Evolutionary conservation across 1,140 invertebrate species (phyloP), one percentile per base, ranked within the genome.

Genomic region (Drosophila yakuba): DNA sequence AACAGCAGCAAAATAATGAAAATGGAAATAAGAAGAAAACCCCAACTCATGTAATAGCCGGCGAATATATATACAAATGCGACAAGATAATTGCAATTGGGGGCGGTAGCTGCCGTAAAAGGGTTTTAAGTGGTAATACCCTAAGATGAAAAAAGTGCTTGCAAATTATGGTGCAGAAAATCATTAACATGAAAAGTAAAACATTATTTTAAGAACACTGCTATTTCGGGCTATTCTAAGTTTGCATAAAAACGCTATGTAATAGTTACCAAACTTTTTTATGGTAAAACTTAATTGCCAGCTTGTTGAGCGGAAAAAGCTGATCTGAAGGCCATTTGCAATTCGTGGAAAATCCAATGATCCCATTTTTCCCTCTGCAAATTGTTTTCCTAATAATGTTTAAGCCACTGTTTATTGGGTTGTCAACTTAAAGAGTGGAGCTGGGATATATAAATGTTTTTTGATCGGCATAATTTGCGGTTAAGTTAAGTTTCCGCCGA

Each of bases 381-480:
- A 50, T 78, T 60, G 25, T 45, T 28, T 51, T 41, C 60, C 32
- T 44, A 57, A 63, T 68, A 71, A 47, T 59, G 38, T 50, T 62
- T 52, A 45, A 10, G 20, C 44, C 6, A 32, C 74, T 64, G 74
- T 56, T 72, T 77, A 77, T 74, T 79, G 71, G 47, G 72, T 71
- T 83, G 83, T 77, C 84, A 88, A 83, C 83, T 59, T 58, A n/a
- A 73, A 58, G 63, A 80, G 77, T 75, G 58, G 60, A 80, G 69
- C 39, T 54, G 45, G 58, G 44, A 64, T 45, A 17, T 47, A 59
- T 63, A 72, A 69, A 76, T 45, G 48, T 66, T 74, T 61, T 62
- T 54, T 68, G 64, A 60, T 54, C 58, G 48, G 23, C 23, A 81
- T 72, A 82, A 82, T 86, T 85, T 74, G 74, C 50, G 60, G 50